These are phyloP conservation scores for Zaprionus davidi DNA, from an alignment of 1,140 invertebrate genomes.

Conservation along the genomic window DNA sequence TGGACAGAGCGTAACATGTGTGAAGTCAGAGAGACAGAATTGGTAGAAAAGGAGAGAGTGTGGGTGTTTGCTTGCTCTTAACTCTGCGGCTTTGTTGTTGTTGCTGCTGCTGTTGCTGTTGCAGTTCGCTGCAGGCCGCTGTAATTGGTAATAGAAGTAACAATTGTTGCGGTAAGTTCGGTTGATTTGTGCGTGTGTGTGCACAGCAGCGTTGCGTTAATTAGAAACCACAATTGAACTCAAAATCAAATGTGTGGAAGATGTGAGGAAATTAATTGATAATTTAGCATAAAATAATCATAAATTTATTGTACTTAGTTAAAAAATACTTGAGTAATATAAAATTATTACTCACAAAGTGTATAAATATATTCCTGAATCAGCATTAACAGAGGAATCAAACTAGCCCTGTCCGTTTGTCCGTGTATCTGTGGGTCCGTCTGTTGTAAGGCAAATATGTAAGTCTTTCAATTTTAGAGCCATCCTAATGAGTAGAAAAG, in stretches of 20 bases:
- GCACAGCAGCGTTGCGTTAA: conserved; percentile 8
- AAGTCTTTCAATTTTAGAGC: too few species aligned
- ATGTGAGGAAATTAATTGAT: not conserved
- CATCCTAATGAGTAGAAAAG: too few species aligned
- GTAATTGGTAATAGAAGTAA: conserved; percentile 34
- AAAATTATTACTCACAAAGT: too few species aligned
- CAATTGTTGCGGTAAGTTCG: conserved; percentile 27
- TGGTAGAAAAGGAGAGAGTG: not conserved
- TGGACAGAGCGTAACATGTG: conserved; percentile 5
- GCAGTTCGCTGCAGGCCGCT: conserved; percentile 24
- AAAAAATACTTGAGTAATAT: too few species aligned
- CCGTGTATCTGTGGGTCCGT: too few species aligned
- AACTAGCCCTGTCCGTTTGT: too few species aligned
- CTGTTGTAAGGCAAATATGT: too few species aligned
- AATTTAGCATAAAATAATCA: too few species aligned
- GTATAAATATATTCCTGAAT: too few species aligned
- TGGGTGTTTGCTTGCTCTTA: conserved; percentile 21
- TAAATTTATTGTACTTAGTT: too few species aligned
- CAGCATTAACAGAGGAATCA: too few species aligned
- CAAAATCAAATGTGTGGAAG: not conserved
- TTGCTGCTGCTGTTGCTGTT: not conserved
- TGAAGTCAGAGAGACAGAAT: not conserved
- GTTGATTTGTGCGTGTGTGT: conserved; percentile 6
- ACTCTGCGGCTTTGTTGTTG: not conserved
- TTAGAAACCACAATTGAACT: conserved; percentile 5